These are phyloP conservation scores for Scalopus aquaticus DNA, from an alignment of 2,113 vertebrate genomes.

Conservation along the genomic window DNA sequence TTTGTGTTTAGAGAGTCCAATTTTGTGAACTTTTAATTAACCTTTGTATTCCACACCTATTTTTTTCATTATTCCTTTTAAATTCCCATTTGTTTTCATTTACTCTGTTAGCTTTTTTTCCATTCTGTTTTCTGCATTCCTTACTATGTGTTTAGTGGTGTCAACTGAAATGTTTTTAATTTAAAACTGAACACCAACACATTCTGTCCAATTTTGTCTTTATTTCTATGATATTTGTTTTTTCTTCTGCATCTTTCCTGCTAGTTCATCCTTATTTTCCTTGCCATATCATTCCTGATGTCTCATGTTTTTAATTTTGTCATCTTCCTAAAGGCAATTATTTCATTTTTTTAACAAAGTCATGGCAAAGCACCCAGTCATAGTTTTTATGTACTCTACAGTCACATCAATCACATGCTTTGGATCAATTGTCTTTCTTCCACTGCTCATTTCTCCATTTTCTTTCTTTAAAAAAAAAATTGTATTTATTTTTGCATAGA, in stretches of 20 bases:
- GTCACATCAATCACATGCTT: not conserved
- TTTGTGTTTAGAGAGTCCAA: not conserved
- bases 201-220: not conserved
- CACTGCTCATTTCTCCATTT: not conserved
- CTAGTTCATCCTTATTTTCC: too few relatives aligned
- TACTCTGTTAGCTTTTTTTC: not conserved
- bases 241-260: not conserved
- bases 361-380: not conserved
- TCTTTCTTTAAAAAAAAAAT: not conserved
- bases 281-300: not conserved
- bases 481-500: too few relatives aligned
- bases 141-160: not conserved
- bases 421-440: not conserved
- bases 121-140: not conserved
- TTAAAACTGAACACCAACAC: too few relatives aligned
- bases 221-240: not conserved
- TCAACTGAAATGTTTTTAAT: not conserved
- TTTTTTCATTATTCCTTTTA: slow-evolving; percentile 1
- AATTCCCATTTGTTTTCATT: not conserved
- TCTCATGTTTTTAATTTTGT: not conserved
- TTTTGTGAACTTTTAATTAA: not conserved
- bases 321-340: not conserved
- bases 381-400: not conserved
- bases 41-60: not conserved
- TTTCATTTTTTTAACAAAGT: not conserved